phyloP scores from a whole-genome alignment of 2,113 vertebrate genomes.

The Orthonyx spaldingii region DNA sequence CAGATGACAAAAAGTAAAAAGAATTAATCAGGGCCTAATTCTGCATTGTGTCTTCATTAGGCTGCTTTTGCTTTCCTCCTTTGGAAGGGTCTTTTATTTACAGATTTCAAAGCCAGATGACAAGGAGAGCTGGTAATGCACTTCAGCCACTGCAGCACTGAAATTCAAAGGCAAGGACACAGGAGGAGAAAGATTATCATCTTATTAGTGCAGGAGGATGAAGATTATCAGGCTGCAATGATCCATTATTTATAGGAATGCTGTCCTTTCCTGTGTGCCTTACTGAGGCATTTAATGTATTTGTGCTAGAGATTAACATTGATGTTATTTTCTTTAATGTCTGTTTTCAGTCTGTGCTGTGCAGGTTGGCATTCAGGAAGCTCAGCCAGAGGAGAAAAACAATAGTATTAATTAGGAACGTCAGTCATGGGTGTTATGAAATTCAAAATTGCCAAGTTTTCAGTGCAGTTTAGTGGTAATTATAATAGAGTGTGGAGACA shows the following conservation, averaged over 20 bases:
- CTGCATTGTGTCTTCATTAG: not conserved
- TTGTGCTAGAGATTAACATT: constrained; percentile 59
- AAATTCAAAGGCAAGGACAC: constrained; percentile 53
- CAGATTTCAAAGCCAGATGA: constrained; percentile 31
- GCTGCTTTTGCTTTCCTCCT: not conserved
- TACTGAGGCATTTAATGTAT: constrained; percentile 51
- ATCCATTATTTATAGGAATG: constrained; percentile 66
- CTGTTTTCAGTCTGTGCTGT: constrained; percentile 58
- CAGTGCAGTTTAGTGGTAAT: constrained; percentile 66
- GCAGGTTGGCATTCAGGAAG: constrained; percentile 64
- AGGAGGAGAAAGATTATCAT: constrained; percentile 60
- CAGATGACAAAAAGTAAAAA: not conserved
- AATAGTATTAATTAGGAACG: constrained; percentile 73
- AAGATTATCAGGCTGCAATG: constrained; percentile 43
- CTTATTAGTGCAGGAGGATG: constrained; percentile 52
- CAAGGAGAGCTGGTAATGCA: not conserved
- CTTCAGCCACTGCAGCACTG: not conserved
- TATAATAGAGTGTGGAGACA: constrained; percentile 68
- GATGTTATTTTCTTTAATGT: constrained; percentile 65
- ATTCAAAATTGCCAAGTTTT: constrained; percentile 70
- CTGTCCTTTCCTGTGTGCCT: not conserved
- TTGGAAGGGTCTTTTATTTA: constrained; percentile 44
- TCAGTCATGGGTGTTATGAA: constrained; percentile 72
- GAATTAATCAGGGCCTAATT: not conserved
- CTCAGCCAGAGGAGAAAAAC: constrained; percentile 68